Base-by-base conservation (phyloP, 2,888 invertebrate species). In the Zootermopsis nevadensis region DNA sequence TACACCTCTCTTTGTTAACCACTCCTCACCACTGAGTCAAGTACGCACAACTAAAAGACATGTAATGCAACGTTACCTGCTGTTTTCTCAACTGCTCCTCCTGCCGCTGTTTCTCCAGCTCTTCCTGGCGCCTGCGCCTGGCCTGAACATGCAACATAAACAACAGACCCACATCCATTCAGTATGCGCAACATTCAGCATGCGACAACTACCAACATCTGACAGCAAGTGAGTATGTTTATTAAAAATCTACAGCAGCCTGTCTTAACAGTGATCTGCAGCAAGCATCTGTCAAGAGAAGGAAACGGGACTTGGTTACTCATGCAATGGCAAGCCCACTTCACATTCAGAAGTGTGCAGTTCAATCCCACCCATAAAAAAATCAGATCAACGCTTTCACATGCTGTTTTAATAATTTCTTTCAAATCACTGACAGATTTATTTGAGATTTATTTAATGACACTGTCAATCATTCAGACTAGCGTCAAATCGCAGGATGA, bases 11-110 rank as follows among this genome's bases (percentile, higher is more conserved):
- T 53, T 48, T 77, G 22, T 6, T n/a, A 33, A 74, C 22, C n/a
- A 38, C 42, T n/a, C 35, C 10, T 76, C 27, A n/a, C 27, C n/a
- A 27, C 66, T 66, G 31, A 55, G 12, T 8, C 19, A 19, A 48
- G 48, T 19, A n/a, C n/a, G n/a, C 8, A 30, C 7, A 19, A 77
- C 53, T n/a, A 27, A 38, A 15, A 76, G 30, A 38, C n/a, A 77
- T 31, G 6, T 24, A 67, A n/a, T 33, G 15, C 38, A 48, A 67
- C 6, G 27, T 82, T 90, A 97, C 97, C 95, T 97, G 96, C 89
- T 96, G 95, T 89, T 95, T 95, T 87, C 96, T 94, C 86, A 94
- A 92, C 87, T 96, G 95, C 86, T 97, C 97, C 90, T 96, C 96
- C 86, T 94, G 93, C 89, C 94, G 95, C 89, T 94, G 94, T 88